A percentile compares a stretch with the other conserved stretches of the same genome.
phyloP scores from a whole-genome alignment of 2,113 vertebrate species.

The Anolis sagrei region DNA sequence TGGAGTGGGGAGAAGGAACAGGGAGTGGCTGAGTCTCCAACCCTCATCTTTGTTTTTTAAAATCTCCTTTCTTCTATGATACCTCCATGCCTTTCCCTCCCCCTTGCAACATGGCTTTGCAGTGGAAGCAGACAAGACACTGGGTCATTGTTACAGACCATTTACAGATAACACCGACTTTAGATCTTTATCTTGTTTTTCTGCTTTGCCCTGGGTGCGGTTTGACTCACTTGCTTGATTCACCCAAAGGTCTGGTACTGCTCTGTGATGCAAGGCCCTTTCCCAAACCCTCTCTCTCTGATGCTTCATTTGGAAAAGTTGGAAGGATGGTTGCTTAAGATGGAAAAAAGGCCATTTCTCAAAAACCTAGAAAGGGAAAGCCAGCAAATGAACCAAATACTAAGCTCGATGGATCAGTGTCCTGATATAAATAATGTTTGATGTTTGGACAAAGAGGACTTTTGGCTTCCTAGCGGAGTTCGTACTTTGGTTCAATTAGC shows the following conservation, averaged over 20 bases:
- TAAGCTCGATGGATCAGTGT: background rate
- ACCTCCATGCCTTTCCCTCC: too few species aligned
- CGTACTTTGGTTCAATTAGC: too few species aligned
- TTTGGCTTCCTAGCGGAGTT: too few species aligned
- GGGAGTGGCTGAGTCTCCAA: background rate
- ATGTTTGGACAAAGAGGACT: too few species aligned
- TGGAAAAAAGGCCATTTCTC: conserved; percentile 10
- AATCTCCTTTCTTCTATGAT: background rate
- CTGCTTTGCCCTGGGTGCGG: background rate
- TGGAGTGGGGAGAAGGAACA: background rate
- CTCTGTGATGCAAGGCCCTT: background rate
- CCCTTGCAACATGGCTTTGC: background rate
- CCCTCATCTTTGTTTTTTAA: background rate
- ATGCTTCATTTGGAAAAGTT: background rate
- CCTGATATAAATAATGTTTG: too few species aligned
- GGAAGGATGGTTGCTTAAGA: conserved; percentile 24
- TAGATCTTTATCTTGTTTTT: background rate
- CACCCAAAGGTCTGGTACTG: background rate
- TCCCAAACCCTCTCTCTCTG: background rate
- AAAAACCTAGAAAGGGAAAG: too few species aligned
- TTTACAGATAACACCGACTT: background rate
- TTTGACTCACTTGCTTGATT: background rate
- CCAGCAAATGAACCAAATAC: too few species aligned
- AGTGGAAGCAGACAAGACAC: background rate
- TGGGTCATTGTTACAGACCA: background rate